Conservation (phyloP, 2,797 vertebrate genomes). For the Hybognathus amarus region DNA sequence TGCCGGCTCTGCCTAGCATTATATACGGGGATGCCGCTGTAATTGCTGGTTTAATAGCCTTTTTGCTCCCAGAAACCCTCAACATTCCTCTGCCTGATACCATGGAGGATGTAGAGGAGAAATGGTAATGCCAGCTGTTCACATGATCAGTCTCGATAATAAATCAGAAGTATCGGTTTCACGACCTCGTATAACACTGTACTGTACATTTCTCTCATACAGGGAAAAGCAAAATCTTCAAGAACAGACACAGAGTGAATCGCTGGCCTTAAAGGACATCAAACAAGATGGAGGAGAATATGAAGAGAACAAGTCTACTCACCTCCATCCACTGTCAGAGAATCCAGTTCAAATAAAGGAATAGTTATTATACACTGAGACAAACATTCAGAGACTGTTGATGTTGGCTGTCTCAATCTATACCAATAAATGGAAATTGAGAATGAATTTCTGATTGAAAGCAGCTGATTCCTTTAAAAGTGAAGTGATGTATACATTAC, state of each 20-base stretch:
- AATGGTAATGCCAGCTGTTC: conserved; percentile 61
- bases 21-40: conserved; percentile 84
- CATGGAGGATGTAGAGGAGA: conserved; percentile 83
- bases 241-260: conserved; percentile 39
- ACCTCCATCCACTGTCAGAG: conserved; percentile 68
- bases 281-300: conserved; percentile 59
- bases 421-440: not conserved
- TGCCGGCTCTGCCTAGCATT: conserved; percentile 81
- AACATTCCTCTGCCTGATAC: conserved; percentile 86
- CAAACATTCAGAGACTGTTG: not conserved
- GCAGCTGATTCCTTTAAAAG: not conserved
- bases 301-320: conserved; percentile 32
- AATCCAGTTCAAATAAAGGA: not conserved
- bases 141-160: not conserved
- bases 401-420: not conserved
- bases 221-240: conserved; percentile 34
- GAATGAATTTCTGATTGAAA: not conserved
- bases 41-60: conserved; percentile 71
- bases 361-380: not conserved
- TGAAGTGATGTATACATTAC: not conserved
- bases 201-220: not conserved
- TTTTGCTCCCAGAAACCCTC: conserved; percentile 87
- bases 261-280: conserved; percentile 61
- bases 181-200: not conserved
- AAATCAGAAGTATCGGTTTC: not conserved